Conservation (phyloP, 2,797 vertebrate species). For the Gobionotothen gibberifrons region DNA sequence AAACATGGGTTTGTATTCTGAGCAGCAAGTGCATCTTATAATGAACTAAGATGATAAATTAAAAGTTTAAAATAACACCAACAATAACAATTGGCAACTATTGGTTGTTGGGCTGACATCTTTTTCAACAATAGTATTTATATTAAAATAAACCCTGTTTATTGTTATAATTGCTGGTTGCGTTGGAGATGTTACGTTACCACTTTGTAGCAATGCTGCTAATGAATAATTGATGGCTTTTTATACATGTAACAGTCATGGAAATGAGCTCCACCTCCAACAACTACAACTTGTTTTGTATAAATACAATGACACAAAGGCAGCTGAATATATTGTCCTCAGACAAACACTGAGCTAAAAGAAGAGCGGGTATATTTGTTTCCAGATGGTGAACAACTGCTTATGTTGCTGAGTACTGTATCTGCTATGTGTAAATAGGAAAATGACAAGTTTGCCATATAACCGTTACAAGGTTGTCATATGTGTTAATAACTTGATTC, state of each 20-base stretch:
- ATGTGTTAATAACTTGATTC: background rate
- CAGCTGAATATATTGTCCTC: background rate
- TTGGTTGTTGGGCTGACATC: too few species aligned
- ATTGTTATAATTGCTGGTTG: background rate
- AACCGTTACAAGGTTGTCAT: too few species aligned
- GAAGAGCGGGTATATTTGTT: too few species aligned
- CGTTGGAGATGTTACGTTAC: background rate
- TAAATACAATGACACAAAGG: background rate
- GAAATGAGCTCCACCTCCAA: background rate
- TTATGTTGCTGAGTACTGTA: background rate
- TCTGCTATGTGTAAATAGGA: background rate
- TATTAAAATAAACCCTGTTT: background rate
- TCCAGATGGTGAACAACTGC: background rate
- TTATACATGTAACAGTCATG: background rate
- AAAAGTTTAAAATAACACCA: too few species aligned
- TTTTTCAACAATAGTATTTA: background rate
- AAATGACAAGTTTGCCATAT: background rate
- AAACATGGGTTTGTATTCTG: too few species aligned
- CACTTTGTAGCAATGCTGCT: background rate
- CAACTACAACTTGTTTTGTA: accelerated
- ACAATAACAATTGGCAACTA: too few species aligned
- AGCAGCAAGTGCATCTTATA: too few species aligned
- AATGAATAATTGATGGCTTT: accelerated
- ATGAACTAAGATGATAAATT: too few species aligned
- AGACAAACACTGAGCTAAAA: background rate